phyloP scores from a whole-genome alignment of 1,140 invertebrate species.

The Caenorhabditis tropicalis region DNA sequence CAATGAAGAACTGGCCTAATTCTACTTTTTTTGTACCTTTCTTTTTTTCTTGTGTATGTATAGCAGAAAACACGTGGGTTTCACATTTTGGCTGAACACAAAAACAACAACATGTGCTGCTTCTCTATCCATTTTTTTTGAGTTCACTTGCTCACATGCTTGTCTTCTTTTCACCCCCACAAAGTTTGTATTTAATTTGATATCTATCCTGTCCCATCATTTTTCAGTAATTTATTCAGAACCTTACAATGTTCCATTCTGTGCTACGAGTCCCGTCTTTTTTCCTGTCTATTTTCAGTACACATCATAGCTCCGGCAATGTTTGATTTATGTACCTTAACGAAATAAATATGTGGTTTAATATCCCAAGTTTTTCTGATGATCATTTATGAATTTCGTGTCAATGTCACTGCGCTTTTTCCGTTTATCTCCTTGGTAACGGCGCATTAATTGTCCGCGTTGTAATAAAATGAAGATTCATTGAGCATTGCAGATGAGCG shows the following conservation, averaged over 20 bases:
- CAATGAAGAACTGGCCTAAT: background rate
- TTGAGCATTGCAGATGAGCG: background rate
- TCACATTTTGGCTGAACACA: constrained; percentile 6
- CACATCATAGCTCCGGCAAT: background rate
- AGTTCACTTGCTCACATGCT: background rate
- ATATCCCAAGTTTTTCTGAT: too few species aligned
- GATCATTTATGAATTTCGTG: background rate
- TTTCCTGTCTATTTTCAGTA: background rate
- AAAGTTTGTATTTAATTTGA: background rate
- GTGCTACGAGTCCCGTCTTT: constrained; percentile 5
- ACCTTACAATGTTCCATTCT: constrained; percentile 19
- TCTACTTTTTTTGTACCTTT: background rate
- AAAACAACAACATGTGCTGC: background rate
- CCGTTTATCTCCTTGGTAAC: constrained; percentile 40
- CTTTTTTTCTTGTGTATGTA: constrained; percentile 7
- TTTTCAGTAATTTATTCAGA: background rate
- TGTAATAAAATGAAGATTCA: too few species aligned
- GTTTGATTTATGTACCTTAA: background rate
- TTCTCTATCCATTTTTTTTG: background rate
- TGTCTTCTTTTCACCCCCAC: background rate
- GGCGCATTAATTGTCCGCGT: too few species aligned
- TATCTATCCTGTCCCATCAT: background rate
- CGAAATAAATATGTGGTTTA: constrained; percentile 13
- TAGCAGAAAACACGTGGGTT: constrained; percentile 13
- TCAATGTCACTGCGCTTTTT: background rate